A percentile compares a stretch with the other conserved stretches of the same genome.
Evolutionary conservation across 2,797 vertebrate genomes (phyloP).

Genomic region (Prionace glauca): DNA sequence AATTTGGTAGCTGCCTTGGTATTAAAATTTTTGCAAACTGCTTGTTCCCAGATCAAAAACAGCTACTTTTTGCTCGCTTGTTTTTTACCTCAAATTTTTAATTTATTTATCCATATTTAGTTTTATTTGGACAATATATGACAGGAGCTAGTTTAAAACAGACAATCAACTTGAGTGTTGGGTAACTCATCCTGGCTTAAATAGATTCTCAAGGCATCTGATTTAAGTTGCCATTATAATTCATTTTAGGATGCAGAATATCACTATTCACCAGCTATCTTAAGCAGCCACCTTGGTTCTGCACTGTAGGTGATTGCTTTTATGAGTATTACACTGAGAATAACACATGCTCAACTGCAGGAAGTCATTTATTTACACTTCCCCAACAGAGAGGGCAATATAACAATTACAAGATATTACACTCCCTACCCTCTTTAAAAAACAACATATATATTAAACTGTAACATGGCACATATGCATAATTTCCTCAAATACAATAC

Average conservation of each 20-base stretch:
- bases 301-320: neutral
- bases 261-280: constrained; percentile 2
- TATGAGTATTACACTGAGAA: neutral
- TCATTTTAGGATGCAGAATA: neutral
- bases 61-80: neutral
- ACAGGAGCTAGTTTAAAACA: neutral
- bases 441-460: neutral
- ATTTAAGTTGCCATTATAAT: constrained; percentile 25
- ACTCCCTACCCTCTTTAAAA: neutral
- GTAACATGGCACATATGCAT: neutral
- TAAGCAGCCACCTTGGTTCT: neutral
- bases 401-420: neutral
- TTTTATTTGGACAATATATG: neutral
- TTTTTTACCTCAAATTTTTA: neutral
- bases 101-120: constrained; percentile 13
- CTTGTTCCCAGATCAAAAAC: neutral
- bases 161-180: neutral
- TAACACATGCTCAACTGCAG: neutral
- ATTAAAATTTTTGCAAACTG: neutral
- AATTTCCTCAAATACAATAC: neutral
- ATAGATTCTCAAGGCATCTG: neutral
- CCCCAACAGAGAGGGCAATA: neutral
- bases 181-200: neutral
- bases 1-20: neutral
- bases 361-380: neutral